phyloP scores from a whole-genome alignment of 2,797 vertebrate species.

The Ataeniobius toweri region DNA sequence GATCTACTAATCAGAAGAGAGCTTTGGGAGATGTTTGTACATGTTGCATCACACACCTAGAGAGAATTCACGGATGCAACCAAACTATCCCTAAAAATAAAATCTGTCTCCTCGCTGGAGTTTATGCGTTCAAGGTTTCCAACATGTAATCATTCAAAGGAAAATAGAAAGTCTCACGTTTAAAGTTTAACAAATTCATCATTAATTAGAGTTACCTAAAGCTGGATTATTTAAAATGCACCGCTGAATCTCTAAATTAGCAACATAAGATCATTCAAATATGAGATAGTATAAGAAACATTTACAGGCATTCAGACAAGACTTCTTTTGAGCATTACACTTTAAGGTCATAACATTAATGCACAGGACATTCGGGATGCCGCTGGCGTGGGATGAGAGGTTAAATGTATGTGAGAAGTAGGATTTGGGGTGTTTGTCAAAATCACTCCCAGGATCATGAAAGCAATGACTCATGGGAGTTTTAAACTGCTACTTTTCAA shows the following conservation, averaged over 20 bases:
- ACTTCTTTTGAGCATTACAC: neutral
- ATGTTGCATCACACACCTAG: neutral
- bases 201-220: neutral
- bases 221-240: neutral
- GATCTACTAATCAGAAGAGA: neutral
- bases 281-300: neutral
- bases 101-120: neutral
- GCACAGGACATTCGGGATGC: neutral
- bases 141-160: neutral
- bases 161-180: too few species aligned
- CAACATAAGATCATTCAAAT: neutral
- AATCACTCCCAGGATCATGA: neutral
- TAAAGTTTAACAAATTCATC: neutral
- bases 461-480: neutral
- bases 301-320: neutral
- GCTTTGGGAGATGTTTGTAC: neutral
- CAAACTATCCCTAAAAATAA: neutral
- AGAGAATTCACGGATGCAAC: neutral
- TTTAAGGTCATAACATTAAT: neutral
- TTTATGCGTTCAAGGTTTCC: neutral
- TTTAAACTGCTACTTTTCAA: neutral
- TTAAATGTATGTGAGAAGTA: neutral
- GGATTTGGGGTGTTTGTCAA: neutral
- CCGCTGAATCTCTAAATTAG: neutral
- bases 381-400: neutral